Evolutionary conservation across 1,140 invertebrate genomes (phyloP), one percentile per base, ranked within the genome.

Genomic region (Mamestra configurata): DNA sequence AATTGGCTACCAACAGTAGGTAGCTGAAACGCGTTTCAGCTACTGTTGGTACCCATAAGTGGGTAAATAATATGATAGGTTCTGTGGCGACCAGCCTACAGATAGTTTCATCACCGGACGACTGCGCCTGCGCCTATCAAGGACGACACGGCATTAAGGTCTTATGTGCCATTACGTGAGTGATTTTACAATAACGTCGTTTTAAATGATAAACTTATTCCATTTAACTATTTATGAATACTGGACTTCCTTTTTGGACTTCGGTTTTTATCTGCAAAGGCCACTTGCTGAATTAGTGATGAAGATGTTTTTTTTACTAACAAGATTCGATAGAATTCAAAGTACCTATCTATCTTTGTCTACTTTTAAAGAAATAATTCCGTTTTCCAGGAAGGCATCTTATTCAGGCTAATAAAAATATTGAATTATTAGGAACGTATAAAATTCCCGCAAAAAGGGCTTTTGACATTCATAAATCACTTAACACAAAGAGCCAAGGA

Each of bases 151-250:
- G 18, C 18, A 64, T 20, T 64, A 40, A 18, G 11, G 7, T 11
- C 18, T 31, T 57, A 57, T 27, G 43, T 70, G 66, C 6, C 24
- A 53, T 71, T 53, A 71, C 68, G 68, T 71, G 68, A 51, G 40
- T 53, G 68, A 46, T 71, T 71, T 53, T 51, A 71, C 49, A 71
- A 71, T 71, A 51, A 53, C 27, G 31, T 20, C 24, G 11, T n/a
- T 71, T 51, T 71, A 53, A 51, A 71, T 71, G 24, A 18, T 53
- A 71, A 71, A 53, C 37, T 71, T 31, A 53, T 31, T 71, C 68
- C 27, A 53, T 51, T 71, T 20, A 53, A n/a, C 46, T 71, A 71
- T 71, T 51, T 53, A 51, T 71, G 10, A 24, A 13, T 27, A 49
- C 43, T 53, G 24, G 46, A 43, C 49, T 71, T 71, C 68, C 27